These are phyloP conservation scores for Camelus dromedarius DNA, from an alignment of 2,113 vertebrate genomes.

Conservation along the genomic window DNA sequence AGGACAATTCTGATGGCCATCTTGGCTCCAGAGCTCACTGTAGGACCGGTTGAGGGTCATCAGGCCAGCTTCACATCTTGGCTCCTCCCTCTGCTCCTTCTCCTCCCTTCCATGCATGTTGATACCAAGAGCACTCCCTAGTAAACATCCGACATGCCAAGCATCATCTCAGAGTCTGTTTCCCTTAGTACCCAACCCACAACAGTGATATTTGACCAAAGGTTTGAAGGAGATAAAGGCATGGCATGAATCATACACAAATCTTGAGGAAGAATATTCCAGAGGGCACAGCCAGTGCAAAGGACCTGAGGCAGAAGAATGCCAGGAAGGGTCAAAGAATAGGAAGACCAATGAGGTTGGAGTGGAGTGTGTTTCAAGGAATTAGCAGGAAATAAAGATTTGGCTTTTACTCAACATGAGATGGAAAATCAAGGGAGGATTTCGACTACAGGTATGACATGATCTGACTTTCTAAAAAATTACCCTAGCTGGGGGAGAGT, in stretches of 20 bases:
- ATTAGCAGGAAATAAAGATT: neutral
- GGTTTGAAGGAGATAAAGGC: neutral
- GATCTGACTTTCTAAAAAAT: neutral
- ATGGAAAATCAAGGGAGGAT: neutral
- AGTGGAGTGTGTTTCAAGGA: constrained; percentile 6
- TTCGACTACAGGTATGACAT: neutral
- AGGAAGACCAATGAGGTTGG: neutral
- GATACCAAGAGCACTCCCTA: neutral
- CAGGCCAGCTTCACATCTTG: neutral
- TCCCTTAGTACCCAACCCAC: neutral
- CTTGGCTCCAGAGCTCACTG: neutral
- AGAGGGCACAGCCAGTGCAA: neutral
- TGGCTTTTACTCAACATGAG: constrained; percentile 41
- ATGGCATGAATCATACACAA: neutral
- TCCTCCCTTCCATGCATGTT: neutral
- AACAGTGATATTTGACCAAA: neutral
- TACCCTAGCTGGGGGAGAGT: neutral
- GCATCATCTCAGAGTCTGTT: neutral
- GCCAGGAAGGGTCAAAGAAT: neutral
- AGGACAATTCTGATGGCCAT: neutral
- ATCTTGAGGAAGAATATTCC: neutral
- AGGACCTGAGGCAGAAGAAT: neutral
- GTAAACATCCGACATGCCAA: neutral
- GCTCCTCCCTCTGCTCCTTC: neutral
- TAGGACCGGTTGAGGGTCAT: neutral